These are phyloP conservation scores for Damaliscus lunatus DNA, from an alignment of 2,113 vertebrate genomes.

Conservation along the genomic window DNA sequence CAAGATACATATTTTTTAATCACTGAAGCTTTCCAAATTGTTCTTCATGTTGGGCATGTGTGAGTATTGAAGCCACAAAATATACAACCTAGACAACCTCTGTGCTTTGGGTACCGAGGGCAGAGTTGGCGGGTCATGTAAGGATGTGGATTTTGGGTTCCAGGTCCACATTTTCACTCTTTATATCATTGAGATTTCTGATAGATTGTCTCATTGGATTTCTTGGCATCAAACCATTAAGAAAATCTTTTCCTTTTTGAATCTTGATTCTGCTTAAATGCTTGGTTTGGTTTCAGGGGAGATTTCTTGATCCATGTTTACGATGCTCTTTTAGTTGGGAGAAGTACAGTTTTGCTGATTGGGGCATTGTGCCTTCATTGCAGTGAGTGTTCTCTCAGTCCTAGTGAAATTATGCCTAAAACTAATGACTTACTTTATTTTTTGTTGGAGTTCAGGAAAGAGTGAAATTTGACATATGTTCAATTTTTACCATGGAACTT, in stretches of 20 bases:
- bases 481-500: background rate
- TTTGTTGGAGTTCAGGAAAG: background rate
- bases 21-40: slow-evolving; percentile 90
- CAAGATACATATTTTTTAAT: slow-evolving; percentile 84
- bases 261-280: slow-evolving; percentile 87
- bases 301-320: slow-evolving; percentile 87
- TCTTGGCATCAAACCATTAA: slow-evolving; percentile 83
- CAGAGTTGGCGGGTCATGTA: slow-evolving; percentile 89
- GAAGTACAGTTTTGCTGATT: slow-evolving; percentile 84
- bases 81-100: slow-evolving; percentile 91
- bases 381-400: background rate
- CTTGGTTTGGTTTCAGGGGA: slow-evolving; percentile 85
- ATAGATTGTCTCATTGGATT: slow-evolving; percentile 85
- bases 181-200: slow-evolving; percentile 92
- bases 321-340: slow-evolving; percentile 84
- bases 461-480: background rate
- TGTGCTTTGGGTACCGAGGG: slow-evolving; percentile 90
- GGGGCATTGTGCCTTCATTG: slow-evolving; percentile 82
- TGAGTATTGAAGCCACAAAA: slow-evolving; percentile 92
- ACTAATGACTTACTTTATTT: background rate
- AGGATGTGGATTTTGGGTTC: slow-evolving; percentile 92
- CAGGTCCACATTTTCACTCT: slow-evolving; percentile 91
- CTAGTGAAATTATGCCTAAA: background rate
- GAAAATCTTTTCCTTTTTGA: slow-evolving; percentile 85
- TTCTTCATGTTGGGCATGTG: slow-evolving; percentile 92